These are phyloP conservation scores for Synergus umbraculus DNA, from an alignment of 2,888 invertebrate species.

Conservation along the genomic window DNA sequence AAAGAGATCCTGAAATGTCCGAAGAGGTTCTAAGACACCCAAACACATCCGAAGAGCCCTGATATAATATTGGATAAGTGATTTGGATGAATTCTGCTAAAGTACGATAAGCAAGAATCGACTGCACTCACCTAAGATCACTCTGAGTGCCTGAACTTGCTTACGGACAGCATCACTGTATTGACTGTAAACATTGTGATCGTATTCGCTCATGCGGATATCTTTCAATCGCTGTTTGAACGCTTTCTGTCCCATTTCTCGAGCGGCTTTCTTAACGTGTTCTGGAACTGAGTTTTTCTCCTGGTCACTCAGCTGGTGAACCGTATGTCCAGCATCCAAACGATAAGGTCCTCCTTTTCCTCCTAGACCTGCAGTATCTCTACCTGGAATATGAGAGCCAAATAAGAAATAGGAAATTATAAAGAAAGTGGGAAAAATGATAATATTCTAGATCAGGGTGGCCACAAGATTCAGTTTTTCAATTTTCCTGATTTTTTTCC, in stretches of 20 bases:
- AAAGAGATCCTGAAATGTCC: too few relatives aligned
- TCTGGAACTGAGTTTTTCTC: slow-evolving; percentile 95
- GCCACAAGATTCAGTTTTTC: too few relatives aligned
- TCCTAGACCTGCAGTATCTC: slow-evolving; percentile 96
- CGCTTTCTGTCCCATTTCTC: slow-evolving; percentile 94
- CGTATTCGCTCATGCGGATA: slow-evolving; percentile 96
- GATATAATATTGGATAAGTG: too few relatives aligned
- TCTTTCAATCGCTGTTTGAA: slow-evolving; percentile 92
- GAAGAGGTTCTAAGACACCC: too few relatives aligned
- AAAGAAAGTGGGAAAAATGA: background rate
- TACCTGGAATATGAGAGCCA: slow-evolving; percentile 66
- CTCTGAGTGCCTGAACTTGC: slow-evolving; percentile 91
- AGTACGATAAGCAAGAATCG: too few relatives aligned
- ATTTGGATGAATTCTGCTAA: too few relatives aligned
- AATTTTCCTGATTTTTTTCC: too few relatives aligned
- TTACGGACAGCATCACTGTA: slow-evolving; percentile 88
- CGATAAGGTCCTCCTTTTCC: slow-evolving; percentile 98
- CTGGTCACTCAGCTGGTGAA: slow-evolving; percentile 93
- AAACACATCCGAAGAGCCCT: too few relatives aligned
- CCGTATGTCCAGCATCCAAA: slow-evolving; percentile 94
- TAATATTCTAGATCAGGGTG: background rate
- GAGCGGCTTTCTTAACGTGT: slow-evolving; percentile 91
- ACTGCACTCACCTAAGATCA: slow-evolving; percentile 83
- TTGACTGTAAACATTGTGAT: slow-evolving; percentile 91
- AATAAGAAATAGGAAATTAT: background rate